Evolutionary conservation across 2,888 invertebrate species (phyloP), one percentile per base, ranked within the genome.

Genomic region (Hirtodrosophila histrioides): DNA sequence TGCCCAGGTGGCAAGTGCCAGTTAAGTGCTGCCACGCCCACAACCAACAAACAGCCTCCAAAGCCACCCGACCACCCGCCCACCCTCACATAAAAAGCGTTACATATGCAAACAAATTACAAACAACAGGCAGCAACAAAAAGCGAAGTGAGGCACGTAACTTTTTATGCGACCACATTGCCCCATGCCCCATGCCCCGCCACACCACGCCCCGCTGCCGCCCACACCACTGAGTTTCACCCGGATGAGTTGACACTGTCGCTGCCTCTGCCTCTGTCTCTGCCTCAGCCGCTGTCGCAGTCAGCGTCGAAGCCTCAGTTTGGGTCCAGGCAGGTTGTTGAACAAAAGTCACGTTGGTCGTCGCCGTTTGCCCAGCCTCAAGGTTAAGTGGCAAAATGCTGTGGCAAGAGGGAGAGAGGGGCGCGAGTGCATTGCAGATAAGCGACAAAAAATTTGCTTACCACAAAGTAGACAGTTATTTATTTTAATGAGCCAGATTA

Each of bases 61-160:
- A 65, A n/a, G n/a, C n/a, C n/a, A n/a, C n/a, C n/a, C n/a, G n/a
- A n/a, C n/a, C n/a, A n/a, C 53, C 7, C 55, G 12, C 46, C 41
- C 36, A 37, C 41, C 48, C 37, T 43, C 44, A 46, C 57, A 29
- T 46, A 53, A 45, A 53, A 39, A 43, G 53, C 50, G 53, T 73
- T 63, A 65, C 63, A 79, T 76, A 79, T 79, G 77, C 75, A 71
- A 77, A 79, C 58, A 69, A 79, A 79, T 82, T 71, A 66, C 70
- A 70, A 40, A 53, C 54, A 56, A 69, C 46, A 50, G 10, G 24
- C 7, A 9, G 11, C 17, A 60, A 24, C 51, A 36, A 27, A 37
- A 45, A 44, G 58, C 43, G 55, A 70, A 76, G 67, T 68, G 66
- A 72, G 74, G 62, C 78, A 69, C 72, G 72, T 74, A 66, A 62